Conservation (phyloP, 2,113 vertebrate species). For the Dascyllus trimaculatus region DNA sequence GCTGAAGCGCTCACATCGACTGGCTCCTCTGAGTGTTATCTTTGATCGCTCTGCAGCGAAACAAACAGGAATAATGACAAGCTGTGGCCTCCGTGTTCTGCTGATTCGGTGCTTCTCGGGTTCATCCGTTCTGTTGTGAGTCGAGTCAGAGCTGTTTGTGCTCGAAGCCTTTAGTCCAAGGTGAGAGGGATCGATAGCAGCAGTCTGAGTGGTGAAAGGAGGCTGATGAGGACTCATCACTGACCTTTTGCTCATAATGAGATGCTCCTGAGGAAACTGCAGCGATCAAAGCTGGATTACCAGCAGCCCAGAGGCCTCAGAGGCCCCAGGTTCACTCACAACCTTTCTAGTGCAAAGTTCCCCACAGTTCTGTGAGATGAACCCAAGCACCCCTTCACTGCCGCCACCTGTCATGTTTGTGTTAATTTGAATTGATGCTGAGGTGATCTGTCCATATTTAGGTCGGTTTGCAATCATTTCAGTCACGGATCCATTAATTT, state of each 20-base stretch:
- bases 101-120: conserved; percentile 10
- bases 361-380: not conserved
- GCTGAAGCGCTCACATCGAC: conserved; percentile 23
- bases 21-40: conserved; percentile 23
- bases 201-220: not conserved
- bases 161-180: conserved; percentile 5
- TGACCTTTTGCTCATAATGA: conserved; percentile 7
- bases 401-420: no score
- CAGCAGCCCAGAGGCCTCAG: not conserved
- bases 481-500: no score
- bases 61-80: not conserved
- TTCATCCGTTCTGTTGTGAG: not conserved
- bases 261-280: conserved; percentile 16
- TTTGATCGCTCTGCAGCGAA: not conserved
- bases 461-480: not conserved
- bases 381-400: not conserved
- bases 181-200: conserved; percentile 14
- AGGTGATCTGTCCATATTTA: not conserved
- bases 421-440: not conserved
- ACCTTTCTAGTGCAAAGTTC: no score
- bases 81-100: not conserved
- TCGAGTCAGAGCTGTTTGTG: conserved; percentile 5
- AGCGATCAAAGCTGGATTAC: not conserved
- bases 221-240: not conserved
- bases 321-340: not conserved